Conservation (phyloP, 2,888 invertebrate genomes). For the Callosobruchus maculatus region DNA sequence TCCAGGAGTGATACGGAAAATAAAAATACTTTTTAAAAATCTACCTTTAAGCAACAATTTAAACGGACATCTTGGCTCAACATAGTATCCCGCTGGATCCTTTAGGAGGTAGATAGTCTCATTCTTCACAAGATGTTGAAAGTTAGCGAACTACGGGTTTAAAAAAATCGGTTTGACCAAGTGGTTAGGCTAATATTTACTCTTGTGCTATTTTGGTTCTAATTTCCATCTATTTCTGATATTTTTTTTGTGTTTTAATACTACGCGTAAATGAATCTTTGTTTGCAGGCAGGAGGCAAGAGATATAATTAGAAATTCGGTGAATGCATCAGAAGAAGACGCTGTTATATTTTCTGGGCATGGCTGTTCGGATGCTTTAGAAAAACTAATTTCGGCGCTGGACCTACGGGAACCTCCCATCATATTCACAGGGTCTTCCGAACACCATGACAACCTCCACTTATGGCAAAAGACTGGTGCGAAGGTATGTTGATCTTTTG, state of each 20-base stretch:
- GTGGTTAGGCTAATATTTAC: too few species aligned
- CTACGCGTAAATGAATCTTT: neutral
- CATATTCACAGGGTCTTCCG: constrained; percentile 77
- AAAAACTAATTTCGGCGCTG: constrained; percentile 70
- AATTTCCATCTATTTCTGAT: neutral
- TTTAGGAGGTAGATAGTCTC: too few species aligned
- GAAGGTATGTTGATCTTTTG: constrained; percentile 54
- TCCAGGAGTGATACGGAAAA: too few species aligned
- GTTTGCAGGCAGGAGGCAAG: constrained; percentile 72
- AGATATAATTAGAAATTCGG: constrained; percentile 72
- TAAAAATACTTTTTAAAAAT: too few species aligned
- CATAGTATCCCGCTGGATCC: too few species aligned
- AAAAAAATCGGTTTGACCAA: too few species aligned
- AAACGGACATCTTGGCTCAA: too few species aligned
- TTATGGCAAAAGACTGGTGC: constrained; percentile 81
- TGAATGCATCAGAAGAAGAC: constrained; percentile 78
- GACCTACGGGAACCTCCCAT: constrained; percentile 61
- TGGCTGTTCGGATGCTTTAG: constrained; percentile 73
- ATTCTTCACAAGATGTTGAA: too few species aligned
- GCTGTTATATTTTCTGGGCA: constrained; percentile 71
- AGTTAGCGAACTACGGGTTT: too few species aligned
- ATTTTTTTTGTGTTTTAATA: neutral
- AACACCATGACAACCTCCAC: constrained; percentile 71
- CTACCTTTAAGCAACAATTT: too few species aligned
- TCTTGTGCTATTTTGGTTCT: too few species aligned